phyloP scores from a whole-genome alignment of 2,888 invertebrate genomes.

The Cheilosia scutellata region DNA sequence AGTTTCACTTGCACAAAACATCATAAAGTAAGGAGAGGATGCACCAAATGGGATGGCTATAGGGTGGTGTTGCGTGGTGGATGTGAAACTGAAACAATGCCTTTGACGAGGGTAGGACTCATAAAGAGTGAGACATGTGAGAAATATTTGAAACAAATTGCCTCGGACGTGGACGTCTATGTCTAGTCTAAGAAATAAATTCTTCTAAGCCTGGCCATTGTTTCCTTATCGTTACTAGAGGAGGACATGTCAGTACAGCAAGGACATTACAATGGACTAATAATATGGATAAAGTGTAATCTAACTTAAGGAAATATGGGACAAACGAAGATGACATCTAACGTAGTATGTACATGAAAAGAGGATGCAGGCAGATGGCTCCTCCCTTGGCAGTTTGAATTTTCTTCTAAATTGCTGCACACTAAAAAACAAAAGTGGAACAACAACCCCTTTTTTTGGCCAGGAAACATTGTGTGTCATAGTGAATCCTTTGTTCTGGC shows the following conservation, averaged over 20 bases:
- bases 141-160: slow-evolving; percentile 63
- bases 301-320: slow-evolving; percentile 46
- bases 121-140: slow-evolving; percentile 56
- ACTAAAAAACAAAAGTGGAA: slow-evolving; percentile 21
- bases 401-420: slow-evolving; percentile 34
- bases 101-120: slow-evolving; percentile 46
- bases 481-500: slow-evolving; percentile 53
- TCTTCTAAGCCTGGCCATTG: slow-evolving; percentile 40
- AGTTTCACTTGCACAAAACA: slow-evolving; percentile 54
- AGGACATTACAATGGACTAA: slow-evolving; percentile 29
- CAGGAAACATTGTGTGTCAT: slow-evolving; percentile 65
- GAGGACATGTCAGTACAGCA: slow-evolving; percentile 13
- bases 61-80: background rate
- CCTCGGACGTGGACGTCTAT: slow-evolving; percentile 26
- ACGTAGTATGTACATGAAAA: slow-evolving; percentile 1
- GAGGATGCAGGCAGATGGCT: slow-evolving; percentile 19
- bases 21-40: slow-evolving; percentile 25
- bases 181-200: slow-evolving; percentile 21
- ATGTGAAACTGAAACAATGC: slow-evolving; percentile 19
- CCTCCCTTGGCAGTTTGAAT: slow-evolving; percentile 43
- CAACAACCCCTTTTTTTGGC: slow-evolving; percentile 24
- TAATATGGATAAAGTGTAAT: slow-evolving; percentile 49
- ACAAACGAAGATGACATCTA: slow-evolving; percentile 19
- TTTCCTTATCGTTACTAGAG: slow-evolving; percentile 18
- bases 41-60: background rate